Conservation (phyloP, 1,140 invertebrate genomes). For the Cherax quadricarinatus region DNA sequence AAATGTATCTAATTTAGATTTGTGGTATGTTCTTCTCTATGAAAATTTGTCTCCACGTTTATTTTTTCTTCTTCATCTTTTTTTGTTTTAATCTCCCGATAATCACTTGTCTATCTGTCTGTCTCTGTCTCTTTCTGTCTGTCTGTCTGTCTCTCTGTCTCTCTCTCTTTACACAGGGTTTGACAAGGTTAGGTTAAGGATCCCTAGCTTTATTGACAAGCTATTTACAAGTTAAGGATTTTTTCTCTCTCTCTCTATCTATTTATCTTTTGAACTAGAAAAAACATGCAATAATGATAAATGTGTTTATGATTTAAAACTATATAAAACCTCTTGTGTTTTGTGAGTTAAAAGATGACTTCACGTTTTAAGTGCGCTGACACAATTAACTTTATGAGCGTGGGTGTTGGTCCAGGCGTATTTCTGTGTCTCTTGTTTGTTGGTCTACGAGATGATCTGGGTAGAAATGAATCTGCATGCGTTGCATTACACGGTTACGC, state of each 20-base stretch:
- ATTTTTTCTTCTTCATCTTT: too few species aligned
- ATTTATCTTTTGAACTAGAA: too few species aligned
- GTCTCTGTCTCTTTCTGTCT: background rate
- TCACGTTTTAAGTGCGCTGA: background rate
- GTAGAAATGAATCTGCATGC: background rate
- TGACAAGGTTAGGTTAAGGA: too few species aligned
- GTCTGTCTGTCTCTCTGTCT: background rate
- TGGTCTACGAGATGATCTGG: background rate
- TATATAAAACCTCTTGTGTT: background rate
- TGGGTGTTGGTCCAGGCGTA: background rate
- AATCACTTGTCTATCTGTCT: background rate
- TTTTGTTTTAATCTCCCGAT: too few species aligned
- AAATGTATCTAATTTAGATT: conserved; percentile 8
- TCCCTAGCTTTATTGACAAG: too few species aligned
- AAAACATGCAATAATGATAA: too few species aligned
- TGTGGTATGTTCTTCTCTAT: background rate
- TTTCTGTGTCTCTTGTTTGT: background rate
- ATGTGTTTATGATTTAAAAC: too few species aligned
- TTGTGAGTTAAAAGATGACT: background rate
- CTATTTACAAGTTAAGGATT: too few species aligned
- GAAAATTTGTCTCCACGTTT: too few species aligned
- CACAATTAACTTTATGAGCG: background rate
- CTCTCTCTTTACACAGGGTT: too few species aligned
- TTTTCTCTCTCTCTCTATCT: background rate
- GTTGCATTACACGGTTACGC: background rate